phyloP scores from a whole-genome alignment of 2,888 invertebrate genomes.

The Amblyteles armatorius region DNA sequence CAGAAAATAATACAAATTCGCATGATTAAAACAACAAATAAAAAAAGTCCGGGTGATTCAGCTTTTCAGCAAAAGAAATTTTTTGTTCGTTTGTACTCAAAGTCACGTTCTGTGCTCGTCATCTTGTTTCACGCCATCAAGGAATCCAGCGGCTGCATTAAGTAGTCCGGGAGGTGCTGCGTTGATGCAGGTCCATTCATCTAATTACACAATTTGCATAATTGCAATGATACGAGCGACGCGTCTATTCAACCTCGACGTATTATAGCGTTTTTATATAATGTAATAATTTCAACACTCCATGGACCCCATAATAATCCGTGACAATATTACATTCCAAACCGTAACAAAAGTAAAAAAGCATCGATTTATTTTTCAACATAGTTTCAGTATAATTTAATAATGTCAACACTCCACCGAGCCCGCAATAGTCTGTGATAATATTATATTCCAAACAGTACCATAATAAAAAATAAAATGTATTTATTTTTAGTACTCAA shows the following conservation, averaged over 20 bases:
- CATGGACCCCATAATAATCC: neutral
- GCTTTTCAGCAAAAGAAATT: neutral
- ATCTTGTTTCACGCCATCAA: neutral
- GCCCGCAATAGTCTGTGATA: neutral
- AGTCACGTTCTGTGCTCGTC: neutral
- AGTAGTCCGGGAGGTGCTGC: constrained; percentile 58
- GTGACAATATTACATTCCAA: neutral
- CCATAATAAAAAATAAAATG: neutral
- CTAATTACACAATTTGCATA: constrained; percentile 65
- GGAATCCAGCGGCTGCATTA: constrained; percentile 19
- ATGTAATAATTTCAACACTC: neutral
- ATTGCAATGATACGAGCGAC: constrained; percentile 43
- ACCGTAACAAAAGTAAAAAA: too few relatives aligned
- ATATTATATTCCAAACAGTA: neutral
- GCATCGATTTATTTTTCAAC: too few relatives aligned
- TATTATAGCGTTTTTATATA: neutral
- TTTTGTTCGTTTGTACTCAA: neutral
- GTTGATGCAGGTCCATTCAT: constrained; percentile 61
- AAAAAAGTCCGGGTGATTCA: too few relatives aligned
- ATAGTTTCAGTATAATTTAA: neutral
- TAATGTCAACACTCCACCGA: neutral
- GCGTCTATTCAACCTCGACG: neutral
- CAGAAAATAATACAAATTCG: too few relatives aligned
- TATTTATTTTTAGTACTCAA: neutral
- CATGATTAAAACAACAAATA: too few relatives aligned